Base-by-base conservation (phyloP, 2,113 vertebrate species). In the Vanacampus margaritifer region DNA sequence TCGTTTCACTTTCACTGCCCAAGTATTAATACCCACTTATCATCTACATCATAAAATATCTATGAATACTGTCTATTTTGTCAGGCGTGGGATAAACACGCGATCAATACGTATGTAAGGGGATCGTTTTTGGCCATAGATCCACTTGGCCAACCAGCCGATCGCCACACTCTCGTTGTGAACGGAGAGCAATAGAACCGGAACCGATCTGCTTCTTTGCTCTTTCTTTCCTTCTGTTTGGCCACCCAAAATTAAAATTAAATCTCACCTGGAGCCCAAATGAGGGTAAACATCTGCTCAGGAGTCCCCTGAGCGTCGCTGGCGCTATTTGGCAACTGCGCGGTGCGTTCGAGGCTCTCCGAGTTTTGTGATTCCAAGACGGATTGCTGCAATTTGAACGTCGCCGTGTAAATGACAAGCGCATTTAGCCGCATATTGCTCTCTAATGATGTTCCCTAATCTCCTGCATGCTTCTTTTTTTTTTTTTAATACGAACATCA, bases 31-130 rank as follows among this genome's bases (percentile, higher is more conserved):
- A 87, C 80, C 84, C 82, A 76, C 75, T 65, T 73, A 85, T 87
- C 86, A 67, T 37, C 72, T 68, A 80, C 84, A 83, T 85, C 83
- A 83, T 88, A 78, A 89, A 90, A 88, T 89, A 89, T 89, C 83
- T 85, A 80, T 82, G 86, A 81, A 86, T 88, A 74, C 85, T 86
- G 89, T 87, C 88, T 89, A 88, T 89, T 88, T 87, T 89, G 89
- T 91, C 89, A 89, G 84, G 81, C 76, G 3, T 66, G 84, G 84
- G 87, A 17, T 87, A 90, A 90, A 89, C 88, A 90, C 84, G 73
- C 77, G 79, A 87, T 88, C 88, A 2, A 88, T 88, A 77, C 77
- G 35, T 76, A 35, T 79, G 88, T 79, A 89, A 90, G 41, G 62
- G 51, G 87, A 90, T 86, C 80, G 50, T 74, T 79, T 66, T n/a